phyloP scores from a whole-genome alignment of 2,888 invertebrate genomes.

The Bedellia somnulentella region DNA sequence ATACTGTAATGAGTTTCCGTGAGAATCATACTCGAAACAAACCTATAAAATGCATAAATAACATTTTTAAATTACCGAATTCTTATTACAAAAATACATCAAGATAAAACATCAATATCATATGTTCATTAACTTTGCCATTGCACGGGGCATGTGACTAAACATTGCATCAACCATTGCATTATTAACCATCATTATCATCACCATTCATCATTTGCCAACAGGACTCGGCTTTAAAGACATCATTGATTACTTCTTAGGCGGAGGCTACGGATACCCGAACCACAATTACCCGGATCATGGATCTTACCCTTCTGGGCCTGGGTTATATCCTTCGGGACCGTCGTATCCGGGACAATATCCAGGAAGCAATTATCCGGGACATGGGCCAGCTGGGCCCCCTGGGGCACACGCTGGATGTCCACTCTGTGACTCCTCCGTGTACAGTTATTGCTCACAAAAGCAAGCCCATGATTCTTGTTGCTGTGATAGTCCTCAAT shows the following conservation, averaged over 20 bases:
- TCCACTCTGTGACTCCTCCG: slow-evolving; percentile 76
- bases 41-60: no score
- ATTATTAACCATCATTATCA: no score
- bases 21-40: no score
- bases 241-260: slow-evolving; percentile 50
- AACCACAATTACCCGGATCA: slow-evolving; percentile 15
- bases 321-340: slow-evolving; percentile 12
- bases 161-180: no score
- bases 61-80: no score
- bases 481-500: slow-evolving; percentile 63
- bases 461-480: slow-evolving; percentile 77
- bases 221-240: slow-evolving; percentile 54
- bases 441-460: slow-evolving; percentile 74
- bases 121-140: no score
- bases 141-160: no score
- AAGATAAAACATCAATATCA: no score
- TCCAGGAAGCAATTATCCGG: slow-evolving; percentile 12
- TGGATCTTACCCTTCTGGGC: slow-evolving; percentile 7
- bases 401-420: slow-evolving; percentile 61
- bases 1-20: no score
- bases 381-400: slow-evolving; percentile 26
- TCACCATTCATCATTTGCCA: slow-evolving; percentile 11
- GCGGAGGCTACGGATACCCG: slow-evolving; percentile 28
- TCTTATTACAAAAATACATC: no score
- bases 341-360: slow-evolving; percentile 17